A percentile compares a stretch with the other conserved stretches of the same genome.
These are phyloP conservation scores for Trichomalopsis sarcophagae DNA, from an alignment of 1,140 invertebrate genomes.

Conservation along the genomic window DNA sequence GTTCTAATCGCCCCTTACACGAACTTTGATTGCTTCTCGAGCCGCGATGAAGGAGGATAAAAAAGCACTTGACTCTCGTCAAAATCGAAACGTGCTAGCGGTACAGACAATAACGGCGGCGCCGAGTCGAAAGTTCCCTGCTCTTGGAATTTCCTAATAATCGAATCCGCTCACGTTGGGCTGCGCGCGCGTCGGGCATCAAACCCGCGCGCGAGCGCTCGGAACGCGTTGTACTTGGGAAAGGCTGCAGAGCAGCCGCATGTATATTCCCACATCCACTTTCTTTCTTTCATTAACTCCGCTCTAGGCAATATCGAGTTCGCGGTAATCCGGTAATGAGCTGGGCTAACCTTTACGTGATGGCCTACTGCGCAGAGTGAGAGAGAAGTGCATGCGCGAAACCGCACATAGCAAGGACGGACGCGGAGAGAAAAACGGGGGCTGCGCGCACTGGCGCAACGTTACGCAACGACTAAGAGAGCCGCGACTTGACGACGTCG, in stretches of 20 bases:
- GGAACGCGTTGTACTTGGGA: background rate
- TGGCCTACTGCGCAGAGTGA: background rate
- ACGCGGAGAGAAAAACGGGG: background rate
- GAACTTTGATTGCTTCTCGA: background rate
- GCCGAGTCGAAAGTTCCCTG: background rate
- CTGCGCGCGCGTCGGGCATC: background rate
- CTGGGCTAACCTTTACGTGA: constrained; percentile 20
- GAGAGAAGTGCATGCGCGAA: background rate
- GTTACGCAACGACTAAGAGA: background rate
- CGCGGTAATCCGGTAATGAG: constrained; percentile 39
- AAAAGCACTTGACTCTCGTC: background rate
- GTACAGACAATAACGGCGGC: no score
- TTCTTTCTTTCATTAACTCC: constrained; percentile 41
- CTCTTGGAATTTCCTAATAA: constrained; percentile 25
- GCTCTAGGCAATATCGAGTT: constrained; percentile 8
- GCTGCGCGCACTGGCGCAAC: background rate
- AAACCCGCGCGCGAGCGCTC: background rate
- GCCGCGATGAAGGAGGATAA: background rate
- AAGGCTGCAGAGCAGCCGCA: background rate
- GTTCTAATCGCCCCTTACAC: background rate
- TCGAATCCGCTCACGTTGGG: background rate
- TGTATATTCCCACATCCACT: constrained; percentile 16
- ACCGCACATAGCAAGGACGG: background rate
- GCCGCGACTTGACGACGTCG: no score
- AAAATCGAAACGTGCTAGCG: background rate